Conservation (phyloP, 2,113 vertebrate genomes). For the Myanophis thanlyinensis region DNA sequence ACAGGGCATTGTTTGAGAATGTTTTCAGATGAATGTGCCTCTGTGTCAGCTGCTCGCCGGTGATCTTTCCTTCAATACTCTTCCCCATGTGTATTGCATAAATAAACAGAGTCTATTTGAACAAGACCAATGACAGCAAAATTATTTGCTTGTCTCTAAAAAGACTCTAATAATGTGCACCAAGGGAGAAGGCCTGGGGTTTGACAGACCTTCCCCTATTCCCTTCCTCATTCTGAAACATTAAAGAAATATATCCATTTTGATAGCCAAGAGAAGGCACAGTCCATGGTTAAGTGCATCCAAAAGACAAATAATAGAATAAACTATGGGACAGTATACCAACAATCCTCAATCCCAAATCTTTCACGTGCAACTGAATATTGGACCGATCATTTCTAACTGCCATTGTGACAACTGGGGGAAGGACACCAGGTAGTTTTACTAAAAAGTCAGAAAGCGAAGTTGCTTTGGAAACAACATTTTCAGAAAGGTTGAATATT, state of each 20-base stretch:
- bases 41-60: constrained; percentile 79
- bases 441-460: constrained; percentile 16
- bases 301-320: constrained; percentile 75
- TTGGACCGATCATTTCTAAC: not conserved
- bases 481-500: not conserved
- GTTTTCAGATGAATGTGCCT: constrained; percentile 49
- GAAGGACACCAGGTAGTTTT: constrained; percentile 25
- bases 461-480: not conserved
- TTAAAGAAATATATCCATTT: constrained; percentile 58
- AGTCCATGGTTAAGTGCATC: constrained; percentile 70
- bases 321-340: constrained; percentile 70
- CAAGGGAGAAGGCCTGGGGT: constrained; percentile 83
- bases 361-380: not conserved
- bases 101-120: constrained; percentile 92
- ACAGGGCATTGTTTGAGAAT: constrained; percentile 32
- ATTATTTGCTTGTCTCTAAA: constrained; percentile 94
- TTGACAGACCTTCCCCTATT: constrained; percentile 78
- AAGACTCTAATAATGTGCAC: constrained; percentile 91
- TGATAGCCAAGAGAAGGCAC: constrained; percentile 54
- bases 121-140: constrained; percentile 93
- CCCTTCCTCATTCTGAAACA: constrained; percentile 76
- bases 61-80: constrained; percentile 80
- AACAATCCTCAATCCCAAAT: not conserved
- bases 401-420: not conserved
- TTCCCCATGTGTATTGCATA: constrained; percentile 79